Conservation (phyloP, 2,113 vertebrate genomes). For the Carollia perspicillata region DNA sequence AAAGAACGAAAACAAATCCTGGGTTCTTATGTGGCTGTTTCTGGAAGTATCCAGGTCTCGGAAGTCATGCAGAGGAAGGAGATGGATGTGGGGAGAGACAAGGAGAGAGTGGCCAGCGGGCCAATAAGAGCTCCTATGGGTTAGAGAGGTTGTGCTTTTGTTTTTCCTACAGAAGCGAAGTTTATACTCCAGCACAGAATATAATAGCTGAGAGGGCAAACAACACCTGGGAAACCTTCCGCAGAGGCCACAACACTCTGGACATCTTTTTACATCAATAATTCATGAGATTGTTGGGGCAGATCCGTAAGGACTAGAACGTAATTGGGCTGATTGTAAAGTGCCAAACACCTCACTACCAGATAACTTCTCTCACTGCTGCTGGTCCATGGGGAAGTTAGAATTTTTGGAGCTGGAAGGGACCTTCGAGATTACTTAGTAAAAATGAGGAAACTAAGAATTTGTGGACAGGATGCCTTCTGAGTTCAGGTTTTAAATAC, state of each 20-base stretch:
- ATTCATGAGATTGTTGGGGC: neutral
- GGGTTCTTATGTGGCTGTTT: conserved; percentile 31
- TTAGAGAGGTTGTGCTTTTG: neutral
- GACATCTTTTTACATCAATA: neutral
- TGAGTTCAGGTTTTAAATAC: conserved; percentile 1
- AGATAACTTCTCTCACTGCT: neutral
- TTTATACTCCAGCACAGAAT: neutral
- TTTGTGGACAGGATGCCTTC: neutral
- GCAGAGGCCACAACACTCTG: neutral
- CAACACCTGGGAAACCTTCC: neutral
- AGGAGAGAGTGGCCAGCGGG: neutral
- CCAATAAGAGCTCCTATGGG: neutral
- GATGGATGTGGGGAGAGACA: neutral
- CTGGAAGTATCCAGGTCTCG: neutral
- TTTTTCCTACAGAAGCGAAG: neutral
- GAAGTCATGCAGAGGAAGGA: neutral
- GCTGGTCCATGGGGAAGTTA: neutral
- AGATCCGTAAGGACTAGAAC: neutral
- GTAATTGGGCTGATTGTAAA: neutral
- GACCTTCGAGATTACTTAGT: neutral
- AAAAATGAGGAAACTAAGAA: neutral
- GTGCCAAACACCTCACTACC: neutral
- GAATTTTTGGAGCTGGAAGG: neutral
- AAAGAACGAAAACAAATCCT: neutral
- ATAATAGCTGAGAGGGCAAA: neutral